Conservation (phyloP, 2,113 vertebrate species). For the Pollimyrus isidori region DNA sequence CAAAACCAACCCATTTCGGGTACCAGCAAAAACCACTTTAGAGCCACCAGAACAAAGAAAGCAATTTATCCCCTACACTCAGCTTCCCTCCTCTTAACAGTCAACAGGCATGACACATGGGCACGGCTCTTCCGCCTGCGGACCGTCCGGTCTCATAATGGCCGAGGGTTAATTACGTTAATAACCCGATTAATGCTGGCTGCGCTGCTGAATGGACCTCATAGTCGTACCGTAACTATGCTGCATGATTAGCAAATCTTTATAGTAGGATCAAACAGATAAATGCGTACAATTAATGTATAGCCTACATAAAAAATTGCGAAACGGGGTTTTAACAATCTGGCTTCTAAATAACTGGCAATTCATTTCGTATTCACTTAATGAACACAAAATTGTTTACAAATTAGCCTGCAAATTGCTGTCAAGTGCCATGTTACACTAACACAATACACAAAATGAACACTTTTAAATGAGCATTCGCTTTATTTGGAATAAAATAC, state of each 20-base stretch:
- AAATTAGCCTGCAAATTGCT: background rate
- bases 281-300: background rate
- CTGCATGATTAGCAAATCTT: background rate
- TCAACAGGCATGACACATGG: background rate
- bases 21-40: background rate
- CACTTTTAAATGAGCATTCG: background rate
- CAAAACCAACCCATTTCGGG: background rate
- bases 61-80: background rate
- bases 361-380: background rate
- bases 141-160: background rate
- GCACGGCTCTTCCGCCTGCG: background rate
- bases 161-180: background rate
- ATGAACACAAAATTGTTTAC: background rate
- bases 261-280: background rate
- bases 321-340: background rate
- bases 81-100: background rate
- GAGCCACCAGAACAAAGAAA: background rate
- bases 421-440: background rate
- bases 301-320: background rate
- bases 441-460: constrained; percentile 7
- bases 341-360: background rate
- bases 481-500: background rate
- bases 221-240: background rate
- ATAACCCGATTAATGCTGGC: background rate
- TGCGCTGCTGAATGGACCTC: background rate